These are phyloP conservation scores for Chlamydotis undulata DNA, from an alignment of 2,113 vertebrate genomes.

Conservation along the genomic window DNA sequence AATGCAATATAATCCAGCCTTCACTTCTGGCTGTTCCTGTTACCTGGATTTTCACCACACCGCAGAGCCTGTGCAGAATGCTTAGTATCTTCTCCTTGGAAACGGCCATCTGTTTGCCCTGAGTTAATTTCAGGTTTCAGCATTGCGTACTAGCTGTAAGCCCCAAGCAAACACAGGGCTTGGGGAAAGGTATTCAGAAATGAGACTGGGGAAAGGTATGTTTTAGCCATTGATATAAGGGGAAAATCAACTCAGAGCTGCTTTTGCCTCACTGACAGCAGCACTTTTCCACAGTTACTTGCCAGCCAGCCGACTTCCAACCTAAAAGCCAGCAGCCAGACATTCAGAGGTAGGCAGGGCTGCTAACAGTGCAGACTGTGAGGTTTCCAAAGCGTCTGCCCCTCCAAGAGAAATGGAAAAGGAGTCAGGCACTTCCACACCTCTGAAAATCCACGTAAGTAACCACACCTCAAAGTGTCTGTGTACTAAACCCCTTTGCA, in stretches of 20 bases:
- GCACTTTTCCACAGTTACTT: background rate
- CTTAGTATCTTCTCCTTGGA: background rate
- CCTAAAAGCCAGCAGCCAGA: background rate
- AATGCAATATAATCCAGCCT: background rate
- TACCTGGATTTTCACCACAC: conserved; percentile 14
- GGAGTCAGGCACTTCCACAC: background rate
- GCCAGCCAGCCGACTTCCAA: background rate
- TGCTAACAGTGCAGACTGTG: background rate
- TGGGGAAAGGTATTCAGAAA: background rate
- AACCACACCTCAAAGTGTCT: background rate
- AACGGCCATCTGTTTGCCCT: background rate
- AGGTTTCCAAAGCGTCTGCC: background rate
- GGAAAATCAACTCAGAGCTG: background rate
- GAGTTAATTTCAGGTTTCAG: background rate
- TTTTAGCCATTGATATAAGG: background rate
- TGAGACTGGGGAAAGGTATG: background rate
- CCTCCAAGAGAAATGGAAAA: background rate
- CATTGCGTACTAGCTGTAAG: background rate
- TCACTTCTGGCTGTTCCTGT: background rate
- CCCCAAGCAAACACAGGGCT: background rate
- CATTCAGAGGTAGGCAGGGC: background rate
- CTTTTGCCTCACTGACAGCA: background rate
- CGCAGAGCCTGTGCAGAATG: background rate
- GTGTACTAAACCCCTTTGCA: background rate
- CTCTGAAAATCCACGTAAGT: background rate